A percentile compares a stretch with the other conserved stretches of the same genome.
phyloP scores from a whole-genome alignment of 2,113 vertebrate genomes.

The Cynocephalus volans region DNA sequence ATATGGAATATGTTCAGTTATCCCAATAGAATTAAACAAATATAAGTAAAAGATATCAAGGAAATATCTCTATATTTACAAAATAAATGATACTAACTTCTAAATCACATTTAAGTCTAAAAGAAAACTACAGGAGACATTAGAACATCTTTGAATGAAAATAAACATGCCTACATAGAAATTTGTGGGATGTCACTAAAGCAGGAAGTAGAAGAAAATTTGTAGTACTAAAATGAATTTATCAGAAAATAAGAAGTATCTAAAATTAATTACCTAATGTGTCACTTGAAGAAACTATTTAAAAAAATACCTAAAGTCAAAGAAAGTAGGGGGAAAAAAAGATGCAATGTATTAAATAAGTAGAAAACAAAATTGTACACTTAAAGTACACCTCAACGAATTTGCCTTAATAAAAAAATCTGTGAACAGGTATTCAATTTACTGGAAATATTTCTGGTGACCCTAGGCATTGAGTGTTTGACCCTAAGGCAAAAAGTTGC shows the following conservation, averaged over 20 bases:
- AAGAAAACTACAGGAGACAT: background rate
- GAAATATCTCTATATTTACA: background rate
- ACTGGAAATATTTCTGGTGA: background rate
- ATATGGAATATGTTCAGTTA: background rate
- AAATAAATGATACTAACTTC: background rate
- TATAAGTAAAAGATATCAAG: background rate
- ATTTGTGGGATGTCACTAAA: background rate
- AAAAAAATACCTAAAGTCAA: background rate
- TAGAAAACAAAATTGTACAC: background rate
- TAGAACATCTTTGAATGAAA: background rate
- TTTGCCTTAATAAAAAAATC: background rate
- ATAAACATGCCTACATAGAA: too few relatives aligned
- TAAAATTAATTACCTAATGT: background rate
- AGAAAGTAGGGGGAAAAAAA: background rate
- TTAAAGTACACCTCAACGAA: background rate
- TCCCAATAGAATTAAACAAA: background rate
- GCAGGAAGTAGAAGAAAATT: background rate
- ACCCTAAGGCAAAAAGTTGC: background rate
- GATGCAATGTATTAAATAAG: background rate
- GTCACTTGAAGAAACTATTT: background rate
- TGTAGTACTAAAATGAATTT: background rate
- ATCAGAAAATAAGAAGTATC: background rate
- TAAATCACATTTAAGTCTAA: constrained; percentile 13
- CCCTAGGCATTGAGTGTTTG: background rate
- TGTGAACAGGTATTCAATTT: background rate